Percentiles rank a stretch among this genome's conserved stretches.
These are phyloP conservation scores for Cheilinus undulatus DNA, from an alignment of 2,113 vertebrate genomes.

Conservation along the genomic window DNA sequence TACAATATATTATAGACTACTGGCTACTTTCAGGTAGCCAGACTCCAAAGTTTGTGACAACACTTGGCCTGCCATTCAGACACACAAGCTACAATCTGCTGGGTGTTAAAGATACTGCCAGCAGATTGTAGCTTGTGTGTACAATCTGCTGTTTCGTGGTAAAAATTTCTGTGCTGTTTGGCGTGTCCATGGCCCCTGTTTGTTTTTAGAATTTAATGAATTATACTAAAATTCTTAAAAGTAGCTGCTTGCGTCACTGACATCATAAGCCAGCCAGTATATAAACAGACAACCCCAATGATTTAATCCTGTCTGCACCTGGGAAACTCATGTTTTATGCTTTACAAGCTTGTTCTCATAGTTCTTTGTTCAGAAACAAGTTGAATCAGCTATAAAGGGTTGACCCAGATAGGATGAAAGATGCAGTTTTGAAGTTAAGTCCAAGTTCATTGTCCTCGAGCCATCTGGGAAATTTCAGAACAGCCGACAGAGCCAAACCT, in stretches of 20 bases:
- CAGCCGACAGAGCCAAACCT: constrained; percentile 17
- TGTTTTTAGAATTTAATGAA: too few species aligned
- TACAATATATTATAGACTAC: too few species aligned
- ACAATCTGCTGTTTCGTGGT: too few species aligned
- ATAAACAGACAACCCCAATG: background rate
- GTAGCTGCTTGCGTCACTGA: background rate
- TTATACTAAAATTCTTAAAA: too few species aligned
- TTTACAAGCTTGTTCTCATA: constrained; percentile 46
- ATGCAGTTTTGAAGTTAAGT: constrained; percentile 43
- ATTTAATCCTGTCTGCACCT: constrained; percentile 40
- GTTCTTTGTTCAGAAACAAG: constrained; percentile 35
- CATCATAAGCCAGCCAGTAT: background rate
- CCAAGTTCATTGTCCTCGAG: constrained; percentile 53
- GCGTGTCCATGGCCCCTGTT: too few species aligned
- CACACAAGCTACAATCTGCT: background rate
- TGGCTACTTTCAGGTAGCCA: too few species aligned
- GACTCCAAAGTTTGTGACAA: too few species aligned
- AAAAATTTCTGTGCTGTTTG: too few species aligned
- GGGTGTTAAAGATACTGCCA: background rate
- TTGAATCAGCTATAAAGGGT: constrained; percentile 56
- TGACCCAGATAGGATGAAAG: constrained; percentile 63
- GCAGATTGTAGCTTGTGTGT: too few species aligned
- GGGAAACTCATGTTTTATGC: constrained; percentile 47
- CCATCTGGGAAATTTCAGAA: constrained; percentile 55
- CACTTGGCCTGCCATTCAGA: too few species aligned